phyloP scores from a whole-genome alignment of 64 coral and sea anemone species.

The Stichodactyla helianthus region DNA sequence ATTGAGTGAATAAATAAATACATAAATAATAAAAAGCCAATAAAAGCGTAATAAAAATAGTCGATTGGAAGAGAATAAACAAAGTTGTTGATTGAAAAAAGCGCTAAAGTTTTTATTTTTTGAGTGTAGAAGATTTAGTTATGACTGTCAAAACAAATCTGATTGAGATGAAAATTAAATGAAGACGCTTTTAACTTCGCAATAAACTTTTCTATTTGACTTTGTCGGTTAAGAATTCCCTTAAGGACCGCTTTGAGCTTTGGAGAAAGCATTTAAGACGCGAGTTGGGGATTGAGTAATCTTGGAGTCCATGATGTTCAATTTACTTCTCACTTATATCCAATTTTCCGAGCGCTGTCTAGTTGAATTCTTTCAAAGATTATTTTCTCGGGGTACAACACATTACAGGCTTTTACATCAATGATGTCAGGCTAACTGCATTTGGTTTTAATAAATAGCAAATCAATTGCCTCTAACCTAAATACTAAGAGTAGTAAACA shows the following conservation, averaged over 20 bases:
- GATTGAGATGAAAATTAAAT: neutral
- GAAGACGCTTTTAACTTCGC: neutral
- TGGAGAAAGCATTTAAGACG: neutral
- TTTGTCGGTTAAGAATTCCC: neutral
- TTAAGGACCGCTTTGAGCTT: neutral
- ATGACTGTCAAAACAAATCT: neutral
- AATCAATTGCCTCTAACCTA: too few species aligned
- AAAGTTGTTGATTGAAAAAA: neutral
- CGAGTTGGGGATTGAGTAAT: neutral
- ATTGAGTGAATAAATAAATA: neutral
- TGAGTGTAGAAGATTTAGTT: neutral
- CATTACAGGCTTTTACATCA: neutral
- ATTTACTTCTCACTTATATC: neutral
- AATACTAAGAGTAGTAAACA: too few species aligned
- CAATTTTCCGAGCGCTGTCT: neutral
- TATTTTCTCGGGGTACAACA: neutral
- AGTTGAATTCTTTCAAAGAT: neutral
- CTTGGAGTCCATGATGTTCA: neutral
- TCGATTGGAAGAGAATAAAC: neutral
- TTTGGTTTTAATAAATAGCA: too few species aligned
- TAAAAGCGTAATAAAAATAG: neutral
- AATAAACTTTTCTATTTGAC: neutral
- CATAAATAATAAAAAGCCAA: neutral
- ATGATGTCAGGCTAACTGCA: neutral
- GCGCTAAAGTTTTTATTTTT: neutral